Conservation (phyloP, 2,797 vertebrate species). For the Myotis daubentonii region DNA sequence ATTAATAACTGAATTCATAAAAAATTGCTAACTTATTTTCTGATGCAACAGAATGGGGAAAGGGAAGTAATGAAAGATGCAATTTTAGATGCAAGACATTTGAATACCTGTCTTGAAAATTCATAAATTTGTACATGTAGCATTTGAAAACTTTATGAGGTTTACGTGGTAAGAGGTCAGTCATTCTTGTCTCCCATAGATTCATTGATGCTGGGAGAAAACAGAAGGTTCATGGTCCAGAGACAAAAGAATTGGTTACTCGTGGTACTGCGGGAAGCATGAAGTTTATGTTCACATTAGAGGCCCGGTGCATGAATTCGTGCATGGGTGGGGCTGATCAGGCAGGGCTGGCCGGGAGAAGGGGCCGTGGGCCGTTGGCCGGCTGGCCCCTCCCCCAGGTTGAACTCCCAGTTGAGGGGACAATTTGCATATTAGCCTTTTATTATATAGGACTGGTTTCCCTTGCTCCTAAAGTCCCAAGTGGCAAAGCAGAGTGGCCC, state of each 20-base stretch:
- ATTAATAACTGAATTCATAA: background rate
- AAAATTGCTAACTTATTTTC: background rate
- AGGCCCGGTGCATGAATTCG: too few relatives aligned
- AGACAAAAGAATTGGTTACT: background rate
- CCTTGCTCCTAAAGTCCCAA: background rate
- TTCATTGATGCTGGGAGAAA: background rate
- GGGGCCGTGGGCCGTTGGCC: rapidly evolving
- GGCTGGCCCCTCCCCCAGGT: rapidly evolving
- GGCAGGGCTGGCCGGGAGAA: too few relatives aligned
- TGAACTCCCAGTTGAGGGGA: too few relatives aligned
- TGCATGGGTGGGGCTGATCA: too few relatives aligned
- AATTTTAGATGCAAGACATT: background rate
- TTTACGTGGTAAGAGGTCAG: background rate
- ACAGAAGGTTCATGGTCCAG: background rate
- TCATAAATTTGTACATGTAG: background rate
- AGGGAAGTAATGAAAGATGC: background rate
- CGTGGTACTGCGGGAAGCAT: background rate
- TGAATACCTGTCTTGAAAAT: background rate
- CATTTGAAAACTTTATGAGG: background rate
- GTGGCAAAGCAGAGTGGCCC: background rate
- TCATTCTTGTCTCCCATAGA: background rate
- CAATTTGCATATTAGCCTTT: too few relatives aligned
- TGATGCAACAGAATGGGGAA: background rate
- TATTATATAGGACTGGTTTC: background rate
- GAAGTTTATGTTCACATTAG: background rate